Evolutionary conservation across 2,888 invertebrate species (phyloP).

Genomic region (Plebejus argus): DNA sequence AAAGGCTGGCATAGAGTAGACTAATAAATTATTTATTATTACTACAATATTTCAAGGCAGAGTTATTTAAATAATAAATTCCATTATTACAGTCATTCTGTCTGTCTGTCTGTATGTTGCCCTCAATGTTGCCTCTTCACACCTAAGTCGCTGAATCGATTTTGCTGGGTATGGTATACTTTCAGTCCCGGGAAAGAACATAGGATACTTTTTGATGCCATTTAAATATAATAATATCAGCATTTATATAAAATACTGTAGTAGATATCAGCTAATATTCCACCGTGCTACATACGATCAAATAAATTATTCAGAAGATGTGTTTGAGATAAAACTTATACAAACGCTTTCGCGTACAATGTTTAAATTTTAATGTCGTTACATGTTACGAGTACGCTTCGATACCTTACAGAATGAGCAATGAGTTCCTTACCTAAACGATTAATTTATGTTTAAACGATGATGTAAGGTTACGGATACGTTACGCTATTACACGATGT

Average conservation of each 20-base stretch:
- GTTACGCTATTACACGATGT: neutral
- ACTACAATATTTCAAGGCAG: no score
- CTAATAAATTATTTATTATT: neutral
- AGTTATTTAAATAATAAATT: no score
- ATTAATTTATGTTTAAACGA: neutral
- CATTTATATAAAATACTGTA: no score
- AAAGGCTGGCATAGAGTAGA: neutral
- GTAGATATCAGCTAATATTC: neutral
- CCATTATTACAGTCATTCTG: no score
- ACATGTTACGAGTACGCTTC: neutral
- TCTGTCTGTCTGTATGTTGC: no score
- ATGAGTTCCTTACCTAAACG: neutral
- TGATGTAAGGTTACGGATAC: neutral
- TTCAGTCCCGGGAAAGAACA: no score
- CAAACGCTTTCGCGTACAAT: conserved; percentile 21
- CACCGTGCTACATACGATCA: neutral
- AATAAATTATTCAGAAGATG: conserved; percentile 8
- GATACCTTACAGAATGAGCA: neutral
- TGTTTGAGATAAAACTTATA: conserved; percentile 16
- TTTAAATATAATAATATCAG: no score
- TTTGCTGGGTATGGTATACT: no score
- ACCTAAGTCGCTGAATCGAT: no score
- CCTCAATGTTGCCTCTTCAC: no score
- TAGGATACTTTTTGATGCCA: no score
- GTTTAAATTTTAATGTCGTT: conserved; percentile 18